Conservation (phyloP, 2,888 invertebrate species). For the Pimpla rufipes region DNA sequence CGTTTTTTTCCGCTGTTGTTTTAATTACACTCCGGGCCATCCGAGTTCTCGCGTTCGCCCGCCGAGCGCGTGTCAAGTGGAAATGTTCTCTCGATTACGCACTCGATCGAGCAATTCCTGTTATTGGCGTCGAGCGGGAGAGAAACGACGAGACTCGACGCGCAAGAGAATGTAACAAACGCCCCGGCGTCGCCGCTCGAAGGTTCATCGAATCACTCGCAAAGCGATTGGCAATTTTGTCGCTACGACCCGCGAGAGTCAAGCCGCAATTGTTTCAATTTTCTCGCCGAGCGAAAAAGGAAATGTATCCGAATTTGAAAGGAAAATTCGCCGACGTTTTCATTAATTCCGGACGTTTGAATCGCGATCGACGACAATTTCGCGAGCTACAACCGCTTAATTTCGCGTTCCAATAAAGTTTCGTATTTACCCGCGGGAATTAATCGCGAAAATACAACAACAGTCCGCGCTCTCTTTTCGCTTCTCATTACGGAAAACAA, state of each 20-base stretch:
- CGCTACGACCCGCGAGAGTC: not conserved
- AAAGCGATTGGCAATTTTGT: not conserved
- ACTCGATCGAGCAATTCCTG: conserved; percentile 51
- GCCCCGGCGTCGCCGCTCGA: not conserved
- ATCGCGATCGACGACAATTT: not conserved
- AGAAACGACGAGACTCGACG: conserved; percentile 22
- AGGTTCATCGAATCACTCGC: not conserved
- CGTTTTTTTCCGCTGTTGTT: too few relatives aligned
- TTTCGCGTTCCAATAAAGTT: not conserved
- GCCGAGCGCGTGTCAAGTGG: conserved; percentile 44
- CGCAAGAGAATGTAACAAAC: conserved; percentile 8
- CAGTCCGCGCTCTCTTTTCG: not conserved
- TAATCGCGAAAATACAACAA: not conserved
- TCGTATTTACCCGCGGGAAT: not conserved
- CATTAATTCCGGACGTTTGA: not conserved
- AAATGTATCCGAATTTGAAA: not conserved
- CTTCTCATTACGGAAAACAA: conserved; percentile 25
- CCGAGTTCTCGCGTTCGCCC: not conserved
- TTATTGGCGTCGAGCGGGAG: conserved; percentile 38
- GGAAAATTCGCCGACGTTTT: not conserved
- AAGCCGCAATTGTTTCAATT: not conserved
- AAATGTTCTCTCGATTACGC: conserved; percentile 60
- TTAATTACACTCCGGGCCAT: not conserved
- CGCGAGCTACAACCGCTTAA: not conserved
- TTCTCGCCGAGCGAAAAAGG: not conserved